phyloP scores from a whole-genome alignment of 2,113 vertebrate species.

The Bubo blakistoni region DNA sequence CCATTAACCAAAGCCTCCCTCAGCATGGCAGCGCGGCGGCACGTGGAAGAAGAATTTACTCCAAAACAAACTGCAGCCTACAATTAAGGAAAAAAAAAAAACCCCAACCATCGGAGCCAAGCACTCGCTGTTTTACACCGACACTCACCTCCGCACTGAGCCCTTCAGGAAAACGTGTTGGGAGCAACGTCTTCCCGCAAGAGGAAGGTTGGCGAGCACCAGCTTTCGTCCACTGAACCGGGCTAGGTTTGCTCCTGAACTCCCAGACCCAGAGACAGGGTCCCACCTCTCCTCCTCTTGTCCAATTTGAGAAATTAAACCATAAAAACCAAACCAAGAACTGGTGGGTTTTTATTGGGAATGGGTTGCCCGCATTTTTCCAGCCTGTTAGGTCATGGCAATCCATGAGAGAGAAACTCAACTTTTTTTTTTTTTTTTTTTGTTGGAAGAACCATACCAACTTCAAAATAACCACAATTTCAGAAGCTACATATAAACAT shows the following conservation, averaged over 20 bases:
- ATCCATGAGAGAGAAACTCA: not conserved
- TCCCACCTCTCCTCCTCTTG: not conserved
- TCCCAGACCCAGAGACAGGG: not conserved
- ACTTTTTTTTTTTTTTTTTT: not conserved
- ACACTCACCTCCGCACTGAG: not conserved
- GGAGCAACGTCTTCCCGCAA: not conserved
- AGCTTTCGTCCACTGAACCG: not conserved
- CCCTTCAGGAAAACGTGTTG: not conserved
- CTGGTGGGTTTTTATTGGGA: not conserved
- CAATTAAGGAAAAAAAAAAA: not conserved
- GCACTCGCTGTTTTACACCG: not conserved
- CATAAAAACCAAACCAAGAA: not conserved
- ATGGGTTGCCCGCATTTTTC: not conserved
- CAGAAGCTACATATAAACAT: not conserved
- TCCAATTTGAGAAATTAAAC: not conserved
- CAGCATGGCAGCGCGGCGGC: fast-evolving
- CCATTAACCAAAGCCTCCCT: not conserved
- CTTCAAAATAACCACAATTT: conserved; percentile 39
- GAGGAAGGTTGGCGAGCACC: not conserved
- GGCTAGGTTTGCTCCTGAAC: fast-evolving
- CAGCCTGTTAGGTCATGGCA: not conserved
- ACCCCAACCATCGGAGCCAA: not conserved
- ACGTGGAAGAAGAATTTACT: not conserved
- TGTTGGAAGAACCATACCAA: not conserved
- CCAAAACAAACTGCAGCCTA: not conserved